Percentiles rank a stretch among this genome's conserved stretches.
These are phyloP conservation scores for Exaiptasia diaphana DNA, from an alignment of 64 coral and sea anemone species.

Conservation along the genomic window DNA sequence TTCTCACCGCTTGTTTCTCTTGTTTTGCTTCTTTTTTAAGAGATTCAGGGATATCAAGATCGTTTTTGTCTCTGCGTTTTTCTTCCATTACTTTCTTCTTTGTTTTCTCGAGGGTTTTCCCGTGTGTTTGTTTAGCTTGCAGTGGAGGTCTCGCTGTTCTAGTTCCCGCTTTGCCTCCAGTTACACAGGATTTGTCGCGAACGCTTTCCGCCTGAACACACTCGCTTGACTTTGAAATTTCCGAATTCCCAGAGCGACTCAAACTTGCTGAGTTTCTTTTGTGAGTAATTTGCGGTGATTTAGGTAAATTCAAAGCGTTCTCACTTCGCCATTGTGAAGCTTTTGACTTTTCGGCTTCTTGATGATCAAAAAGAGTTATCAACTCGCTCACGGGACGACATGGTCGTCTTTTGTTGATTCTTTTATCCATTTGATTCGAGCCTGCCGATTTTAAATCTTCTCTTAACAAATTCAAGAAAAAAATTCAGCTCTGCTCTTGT, in stretches of 20 bases:
- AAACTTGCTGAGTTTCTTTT: neutral
- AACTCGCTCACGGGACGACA: slow-evolving; percentile 4
- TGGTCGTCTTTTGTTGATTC: neutral
- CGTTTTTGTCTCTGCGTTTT: neutral
- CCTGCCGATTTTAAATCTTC: neutral
- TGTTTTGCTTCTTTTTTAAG: neutral
- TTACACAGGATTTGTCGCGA: no score
- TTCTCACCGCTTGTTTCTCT: neutral
- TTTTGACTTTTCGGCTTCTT: neutral
- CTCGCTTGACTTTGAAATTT: neutral
- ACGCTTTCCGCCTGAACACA: neutral
- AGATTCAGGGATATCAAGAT: neutral
- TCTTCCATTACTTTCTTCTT: neutral
- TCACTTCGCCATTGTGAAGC: neutral
- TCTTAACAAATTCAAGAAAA: neutral
- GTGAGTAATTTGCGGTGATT: neutral
- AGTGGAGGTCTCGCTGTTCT: neutral
- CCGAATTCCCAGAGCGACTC: slow-evolving; percentile 1
- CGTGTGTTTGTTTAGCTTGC: neutral
- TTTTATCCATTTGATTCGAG: neutral
- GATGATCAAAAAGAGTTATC: slow-evolving; percentile 9
- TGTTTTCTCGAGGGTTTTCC: neutral
- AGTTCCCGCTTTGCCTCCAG: neutral
- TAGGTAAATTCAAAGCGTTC: slow-evolving; percentile 4
- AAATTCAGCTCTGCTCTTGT: neutral